A percentile compares a stretch with the other conserved stretches of the same genome.
phyloP scores from a whole-genome alignment of 2,797 vertebrate genomes.

The Lutjanus campechanus region DNA sequence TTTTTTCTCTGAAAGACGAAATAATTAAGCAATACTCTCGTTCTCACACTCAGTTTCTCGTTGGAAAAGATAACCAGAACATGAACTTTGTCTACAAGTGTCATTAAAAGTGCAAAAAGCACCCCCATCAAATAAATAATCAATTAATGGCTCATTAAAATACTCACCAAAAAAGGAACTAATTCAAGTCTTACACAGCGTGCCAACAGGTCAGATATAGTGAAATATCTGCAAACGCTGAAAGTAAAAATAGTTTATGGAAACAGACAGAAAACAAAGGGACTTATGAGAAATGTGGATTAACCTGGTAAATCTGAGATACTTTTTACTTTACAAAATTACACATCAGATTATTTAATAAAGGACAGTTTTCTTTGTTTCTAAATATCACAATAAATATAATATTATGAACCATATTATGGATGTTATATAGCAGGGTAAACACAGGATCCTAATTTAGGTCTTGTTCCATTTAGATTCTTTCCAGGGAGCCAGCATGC shows the following conservation, averaged over 20 bases:
- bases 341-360: no score
- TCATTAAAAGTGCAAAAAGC: not conserved
- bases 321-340: no score
- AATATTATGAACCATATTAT: no score
- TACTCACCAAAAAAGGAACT: no score
- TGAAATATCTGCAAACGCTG: not conserved
- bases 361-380: no score
- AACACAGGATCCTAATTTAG: no score
- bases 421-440: no score
- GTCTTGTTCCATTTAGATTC: no score
- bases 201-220: not conserved
- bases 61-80: not conserved
- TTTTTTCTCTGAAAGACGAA: slow-evolving; percentile 5
- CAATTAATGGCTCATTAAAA: not conserved
- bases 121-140: not conserved
- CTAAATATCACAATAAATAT: no score
- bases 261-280: not conserved
- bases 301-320: not conserved
- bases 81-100: not conserved
- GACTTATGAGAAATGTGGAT: not conserved
- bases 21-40: slow-evolving; percentile 8
- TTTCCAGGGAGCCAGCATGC: no score
- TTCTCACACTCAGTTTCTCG: not conserved
- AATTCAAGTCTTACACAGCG: no score
- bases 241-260: not conserved